These are phyloP conservation scores for Neelides folsomi DNA, from an alignment of 2,888 invertebrate species.

Conservation along the genomic window DNA sequence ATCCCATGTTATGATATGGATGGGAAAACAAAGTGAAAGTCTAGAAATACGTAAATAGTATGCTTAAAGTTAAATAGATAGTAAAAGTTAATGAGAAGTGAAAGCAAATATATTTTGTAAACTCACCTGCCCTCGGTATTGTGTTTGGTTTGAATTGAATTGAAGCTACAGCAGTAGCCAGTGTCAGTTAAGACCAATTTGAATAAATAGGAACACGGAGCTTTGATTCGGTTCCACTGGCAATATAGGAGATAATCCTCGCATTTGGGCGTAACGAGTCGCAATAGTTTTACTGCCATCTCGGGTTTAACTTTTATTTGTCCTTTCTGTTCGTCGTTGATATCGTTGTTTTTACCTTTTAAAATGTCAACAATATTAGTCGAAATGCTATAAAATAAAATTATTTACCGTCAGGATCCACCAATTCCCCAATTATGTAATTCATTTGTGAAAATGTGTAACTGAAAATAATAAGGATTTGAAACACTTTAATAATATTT, in stretches of 20 bases:
- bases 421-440: slow-evolving; percentile 23
- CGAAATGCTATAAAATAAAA: neutral
- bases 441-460: slow-evolving; percentile 27
- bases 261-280: slow-evolving; percentile 30
- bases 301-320: slow-evolving; percentile 18
- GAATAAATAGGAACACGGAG: slow-evolving; percentile 16
- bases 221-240: slow-evolving; percentile 21
- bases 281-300: slow-evolving; percentile 23
- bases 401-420: slow-evolving; percentile 25
- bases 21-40: no score
- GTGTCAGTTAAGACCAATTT: slow-evolving; percentile 26
- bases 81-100: no score
- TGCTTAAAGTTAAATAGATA: no score
- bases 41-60: no score
- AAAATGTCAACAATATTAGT: no score
- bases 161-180: slow-evolving; percentile 31
- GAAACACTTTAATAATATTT: neutral
- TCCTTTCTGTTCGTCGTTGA: slow-evolving; percentile 11
- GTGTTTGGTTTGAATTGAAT: slow-evolving; percentile 23
- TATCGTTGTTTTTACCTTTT: slow-evolving; percentile 6
- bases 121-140: no score
- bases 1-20: no score
- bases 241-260: slow-evolving; percentile 25
- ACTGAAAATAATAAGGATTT: slow-evolving; percentile 6
- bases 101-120: no score